These are phyloP conservation scores for Drosophila melanosoma DNA, from an alignment of 2,888 invertebrate species.

Conservation along the genomic window DNA sequence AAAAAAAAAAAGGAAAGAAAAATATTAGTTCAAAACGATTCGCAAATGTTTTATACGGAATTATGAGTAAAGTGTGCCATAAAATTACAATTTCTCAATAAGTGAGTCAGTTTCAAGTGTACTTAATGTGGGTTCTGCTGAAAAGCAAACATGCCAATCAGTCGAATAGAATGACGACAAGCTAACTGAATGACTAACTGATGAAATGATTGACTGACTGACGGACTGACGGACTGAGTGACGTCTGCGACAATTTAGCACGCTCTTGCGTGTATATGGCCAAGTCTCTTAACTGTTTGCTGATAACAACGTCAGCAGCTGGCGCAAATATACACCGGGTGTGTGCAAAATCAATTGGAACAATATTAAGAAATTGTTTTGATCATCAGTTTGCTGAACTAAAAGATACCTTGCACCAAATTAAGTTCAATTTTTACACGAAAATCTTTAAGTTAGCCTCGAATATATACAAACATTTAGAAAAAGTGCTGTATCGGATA, in stretches of 20 bases:
- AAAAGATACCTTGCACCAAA: neutral
- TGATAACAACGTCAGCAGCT: conserved; percentile 67
- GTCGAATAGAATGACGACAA: conserved; percentile 19
- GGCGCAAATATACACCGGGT: conserved; percentile 28
- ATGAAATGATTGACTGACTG: conserved; percentile 5
- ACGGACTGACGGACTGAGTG: conserved; percentile 1
- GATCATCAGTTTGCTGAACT: neutral
- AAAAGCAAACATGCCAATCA: conserved; percentile 49
- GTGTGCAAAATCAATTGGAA: conserved; percentile 49
- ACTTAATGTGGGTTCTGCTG: conserved; percentile 28
- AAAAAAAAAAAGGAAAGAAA: neutral
- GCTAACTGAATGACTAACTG: conserved; percentile 18
- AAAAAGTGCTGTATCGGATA: neutral
- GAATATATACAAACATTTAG: neutral
- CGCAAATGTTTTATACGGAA: conserved; percentile 9
- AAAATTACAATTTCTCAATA: conserved; percentile 30
- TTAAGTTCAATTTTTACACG: neutral
- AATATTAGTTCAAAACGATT: conserved; percentile 3
- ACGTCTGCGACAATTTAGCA: conserved; percentile 30
- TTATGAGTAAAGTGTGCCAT: conserved; percentile 20
- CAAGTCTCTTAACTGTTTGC: conserved; percentile 59
- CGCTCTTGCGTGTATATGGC: conserved; percentile 17
- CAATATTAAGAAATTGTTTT: neutral
- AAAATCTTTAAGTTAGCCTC: neutral
- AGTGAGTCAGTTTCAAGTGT: conserved; percentile 27